Base-by-base conservation (phyloP, 2,888 invertebrate genomes). In the Agrotis puta region DNA sequence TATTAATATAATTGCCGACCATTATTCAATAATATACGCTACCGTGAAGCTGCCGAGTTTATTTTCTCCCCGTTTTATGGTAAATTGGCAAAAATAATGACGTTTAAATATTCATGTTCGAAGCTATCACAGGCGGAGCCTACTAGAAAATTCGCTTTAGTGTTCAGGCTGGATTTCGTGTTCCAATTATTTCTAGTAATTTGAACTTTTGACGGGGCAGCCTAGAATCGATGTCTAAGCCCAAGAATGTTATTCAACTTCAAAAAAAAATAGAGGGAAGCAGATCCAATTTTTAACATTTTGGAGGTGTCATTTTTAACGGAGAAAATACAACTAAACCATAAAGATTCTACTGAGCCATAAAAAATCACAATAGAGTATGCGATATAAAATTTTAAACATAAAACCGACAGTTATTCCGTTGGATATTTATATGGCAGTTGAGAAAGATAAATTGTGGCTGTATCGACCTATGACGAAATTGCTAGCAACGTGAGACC, bases 401-500 rank as follows among this genome's bases (percentile, higher is more conserved):
- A 87, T 89, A 88, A 91, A 89, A 84, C 83, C 70, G 81, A 77
- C 83, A 81, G 84, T 87, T 85, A 87, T 81, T 85, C 68, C 73
- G 75, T 66, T 66, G 59, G 68, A 85, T 85, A 84, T 83, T 80
- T 77, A 85, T 83, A 84, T 66, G 77, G 73, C 77, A 83, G 83
- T 84, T 82, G 85, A 87, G 80, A 80, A 83, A 88, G 85, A 91
- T 89, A 88, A 92, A 91, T 88, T 86, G 79, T 74, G 77, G 77
- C 73, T 76, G 83, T 88, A 86, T 86, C 86, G 87, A 83, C 77
- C 83, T 86, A 87, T 87, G 88, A 89, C 85, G 86, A 88, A 87
- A 90, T 89, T 85, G 87, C 80, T 81, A 84, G 85, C 77, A 83
- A 87, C 79, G 76, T 70, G 87, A 87, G 79, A 80, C 78, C 81